Conservation (phyloP, 2,113 vertebrate genomes). For the Nasalis larvatus region DNA sequence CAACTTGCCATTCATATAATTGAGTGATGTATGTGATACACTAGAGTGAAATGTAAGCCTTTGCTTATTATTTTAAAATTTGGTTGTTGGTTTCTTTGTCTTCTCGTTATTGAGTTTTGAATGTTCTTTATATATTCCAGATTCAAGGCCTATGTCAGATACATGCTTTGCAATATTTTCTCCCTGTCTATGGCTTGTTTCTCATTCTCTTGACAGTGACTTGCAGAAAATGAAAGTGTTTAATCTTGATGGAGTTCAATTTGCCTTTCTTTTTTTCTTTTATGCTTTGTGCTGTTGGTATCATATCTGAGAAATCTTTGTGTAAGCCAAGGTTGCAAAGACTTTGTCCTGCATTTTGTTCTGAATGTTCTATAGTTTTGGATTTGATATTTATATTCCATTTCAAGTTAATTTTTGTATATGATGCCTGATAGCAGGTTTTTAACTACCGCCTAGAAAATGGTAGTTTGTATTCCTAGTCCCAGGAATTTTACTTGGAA, state of each 20-base stretch:
- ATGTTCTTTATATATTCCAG: neutral
- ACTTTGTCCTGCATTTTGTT: neutral
- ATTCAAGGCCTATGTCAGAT: neutral
- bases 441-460: neutral
- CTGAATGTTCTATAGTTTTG: neutral
- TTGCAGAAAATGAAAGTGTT: neutral
- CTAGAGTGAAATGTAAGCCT: neutral
- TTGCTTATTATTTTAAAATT: neutral
- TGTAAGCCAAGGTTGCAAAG: neutral
- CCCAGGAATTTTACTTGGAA: conserved; percentile 4
- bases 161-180: neutral
- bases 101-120: neutral
- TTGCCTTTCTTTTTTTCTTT: neutral
- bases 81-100: neutral
- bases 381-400: neutral
- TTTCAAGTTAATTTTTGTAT: neutral
- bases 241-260: neutral
- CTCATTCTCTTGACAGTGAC: neutral
- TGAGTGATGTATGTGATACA: neutral
- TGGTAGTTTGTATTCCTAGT: neutral
- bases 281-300: neutral
- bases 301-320: neutral
- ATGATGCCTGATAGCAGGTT: neutral
- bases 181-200: neutral
- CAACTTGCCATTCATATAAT: neutral